These are phyloP conservation scores for Drosophila micromelanica DNA, from an alignment of 1,140 invertebrate species.

Conservation along the genomic window DNA sequence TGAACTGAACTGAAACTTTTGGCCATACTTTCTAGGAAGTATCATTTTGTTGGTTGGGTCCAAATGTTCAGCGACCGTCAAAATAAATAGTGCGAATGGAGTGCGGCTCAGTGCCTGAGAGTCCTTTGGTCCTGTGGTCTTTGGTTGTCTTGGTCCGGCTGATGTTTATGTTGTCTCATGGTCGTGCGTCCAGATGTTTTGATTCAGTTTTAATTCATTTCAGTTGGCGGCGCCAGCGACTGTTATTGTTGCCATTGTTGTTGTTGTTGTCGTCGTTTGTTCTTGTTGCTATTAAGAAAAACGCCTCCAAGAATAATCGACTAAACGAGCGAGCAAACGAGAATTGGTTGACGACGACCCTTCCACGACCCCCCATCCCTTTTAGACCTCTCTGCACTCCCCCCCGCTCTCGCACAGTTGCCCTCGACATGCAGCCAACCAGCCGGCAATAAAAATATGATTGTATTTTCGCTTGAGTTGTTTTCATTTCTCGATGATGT, in stretches of 20 bases:
- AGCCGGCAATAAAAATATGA: slow-evolving; percentile 82
- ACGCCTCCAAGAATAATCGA: slow-evolving; percentile 81
- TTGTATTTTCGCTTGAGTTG: slow-evolving; percentile 82
- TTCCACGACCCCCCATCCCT: not conserved
- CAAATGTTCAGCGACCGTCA: slow-evolving; percentile 8
- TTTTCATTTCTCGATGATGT: slow-evolving; percentile 82
- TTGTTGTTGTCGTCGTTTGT: slow-evolving; percentile 39
- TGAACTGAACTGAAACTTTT: not conserved
- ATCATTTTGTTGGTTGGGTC: slow-evolving; percentile 7
- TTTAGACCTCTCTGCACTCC: not conserved
- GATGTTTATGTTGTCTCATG: slow-evolving; percentile 61
- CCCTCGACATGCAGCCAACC: slow-evolving; percentile 71
- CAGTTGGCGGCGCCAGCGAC: slow-evolving; percentile 59
- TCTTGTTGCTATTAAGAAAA: slow-evolving; percentile 79
- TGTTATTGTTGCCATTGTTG: slow-evolving; percentile 63
- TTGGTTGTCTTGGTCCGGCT: slow-evolving; percentile 13
- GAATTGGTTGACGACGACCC: slow-evolving; percentile 57
- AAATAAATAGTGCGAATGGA: slow-evolving; percentile 34
- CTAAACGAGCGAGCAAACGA: slow-evolving; percentile 75
- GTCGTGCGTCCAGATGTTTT: slow-evolving; percentile 79
- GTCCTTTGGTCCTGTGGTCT: slow-evolving; percentile 6
- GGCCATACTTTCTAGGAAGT: not conserved
- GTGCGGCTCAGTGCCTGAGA: not conserved
- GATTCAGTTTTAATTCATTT: slow-evolving; percentile 83
- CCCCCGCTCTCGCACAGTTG: slow-evolving; percentile 16